Conservation (phyloP, 2,888 invertebrate genomes). For the Steinernema carpocapsae region DNA sequence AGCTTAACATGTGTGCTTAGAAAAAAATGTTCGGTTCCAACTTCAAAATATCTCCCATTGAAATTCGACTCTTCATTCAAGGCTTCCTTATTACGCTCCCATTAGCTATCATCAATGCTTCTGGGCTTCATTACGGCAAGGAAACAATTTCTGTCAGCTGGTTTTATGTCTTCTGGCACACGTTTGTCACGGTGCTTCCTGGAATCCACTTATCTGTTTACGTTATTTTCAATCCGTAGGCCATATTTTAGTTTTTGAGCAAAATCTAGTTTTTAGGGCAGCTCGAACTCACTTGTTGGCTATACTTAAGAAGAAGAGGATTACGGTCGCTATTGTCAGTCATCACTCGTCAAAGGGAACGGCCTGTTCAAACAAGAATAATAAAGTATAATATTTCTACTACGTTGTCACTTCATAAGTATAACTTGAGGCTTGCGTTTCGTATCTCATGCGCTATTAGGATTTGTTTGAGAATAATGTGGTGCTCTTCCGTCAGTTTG, state of each 20-base stretch:
- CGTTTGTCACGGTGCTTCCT: not conserved
- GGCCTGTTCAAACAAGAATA: too few species aligned
- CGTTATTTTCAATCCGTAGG: constrained; percentile 2
- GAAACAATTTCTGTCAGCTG: not conserved
- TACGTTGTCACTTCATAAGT: too few species aligned
- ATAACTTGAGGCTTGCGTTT: too few species aligned
- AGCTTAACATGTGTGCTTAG: too few species aligned
- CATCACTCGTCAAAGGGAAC: too few species aligned
- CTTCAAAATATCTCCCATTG: not conserved
- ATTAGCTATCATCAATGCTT: not conserved
- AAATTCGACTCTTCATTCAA: not conserved
- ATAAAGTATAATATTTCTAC: too few species aligned
- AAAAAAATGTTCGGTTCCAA: not conserved
- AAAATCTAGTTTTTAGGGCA: not conserved
- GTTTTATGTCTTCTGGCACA: not conserved
- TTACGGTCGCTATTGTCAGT: too few species aligned
- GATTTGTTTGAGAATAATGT: too few species aligned
- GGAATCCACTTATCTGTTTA: not conserved
- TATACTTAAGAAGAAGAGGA: too few species aligned
- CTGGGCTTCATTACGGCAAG: not conserved
- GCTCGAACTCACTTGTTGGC: not conserved
- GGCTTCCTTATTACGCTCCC: constrained; percentile 1
- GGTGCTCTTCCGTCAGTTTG: too few species aligned
- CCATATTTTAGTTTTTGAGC: not conserved
- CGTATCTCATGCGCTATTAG: too few species aligned